Evolutionary conservation across 2,113 vertebrate species (phyloP).

Genomic region (Chlamydotis undulata): DNA sequence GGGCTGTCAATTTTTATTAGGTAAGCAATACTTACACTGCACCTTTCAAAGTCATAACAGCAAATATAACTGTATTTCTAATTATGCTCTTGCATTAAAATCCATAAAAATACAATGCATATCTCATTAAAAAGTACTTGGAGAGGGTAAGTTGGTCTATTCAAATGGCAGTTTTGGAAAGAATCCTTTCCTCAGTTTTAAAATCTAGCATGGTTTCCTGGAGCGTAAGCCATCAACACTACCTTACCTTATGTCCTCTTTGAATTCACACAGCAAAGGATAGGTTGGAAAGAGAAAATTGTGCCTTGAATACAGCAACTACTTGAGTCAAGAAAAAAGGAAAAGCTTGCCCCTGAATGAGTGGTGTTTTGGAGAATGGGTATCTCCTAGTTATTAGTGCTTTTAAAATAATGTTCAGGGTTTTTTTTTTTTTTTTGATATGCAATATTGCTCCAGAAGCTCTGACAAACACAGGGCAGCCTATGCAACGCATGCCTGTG

Average conservation of each 20-base stretch:
- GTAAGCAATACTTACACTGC: background rate
- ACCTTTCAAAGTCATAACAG: background rate
- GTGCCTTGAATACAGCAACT: background rate
- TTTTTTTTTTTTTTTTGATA: no score
- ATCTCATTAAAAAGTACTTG: background rate
- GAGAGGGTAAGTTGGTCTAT: background rate
- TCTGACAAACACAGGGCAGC: background rate
- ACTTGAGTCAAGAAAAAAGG: background rate
- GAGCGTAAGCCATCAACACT: background rate
- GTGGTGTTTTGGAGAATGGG: background rate
- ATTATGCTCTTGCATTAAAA: background rate
- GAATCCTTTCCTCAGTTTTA: background rate
- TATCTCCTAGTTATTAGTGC: background rate
- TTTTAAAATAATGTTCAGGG: accelerated
- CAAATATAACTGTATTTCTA: background rate
- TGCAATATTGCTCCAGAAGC: background rate
- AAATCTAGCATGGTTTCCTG: background rate
- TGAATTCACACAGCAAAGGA: background rate
- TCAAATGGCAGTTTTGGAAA: background rate
- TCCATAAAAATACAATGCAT: background rate
- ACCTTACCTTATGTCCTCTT: background rate
- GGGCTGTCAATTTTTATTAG: background rate
- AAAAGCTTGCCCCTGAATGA: background rate
- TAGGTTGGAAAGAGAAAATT: background rate
- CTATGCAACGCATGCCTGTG: accelerated